Evolutionary conservation across 2,797 vertebrate genomes (phyloP), one percentile per base, ranked within the genome.

Genomic region (Atherinosoma microstoma): DNA sequence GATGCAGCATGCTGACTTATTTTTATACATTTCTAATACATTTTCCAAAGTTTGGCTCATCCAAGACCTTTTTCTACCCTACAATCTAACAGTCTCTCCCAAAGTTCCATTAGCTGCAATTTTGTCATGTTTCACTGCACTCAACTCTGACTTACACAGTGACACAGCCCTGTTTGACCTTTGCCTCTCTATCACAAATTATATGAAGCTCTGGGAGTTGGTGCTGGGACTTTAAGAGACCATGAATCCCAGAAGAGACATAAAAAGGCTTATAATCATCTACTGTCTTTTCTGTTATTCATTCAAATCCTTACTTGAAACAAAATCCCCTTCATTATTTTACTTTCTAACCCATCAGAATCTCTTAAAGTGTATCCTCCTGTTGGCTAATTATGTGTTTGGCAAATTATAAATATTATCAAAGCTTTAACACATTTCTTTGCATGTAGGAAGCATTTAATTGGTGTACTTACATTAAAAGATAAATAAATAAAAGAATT

Each of bases 121-220:
- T 73, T 82, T 36, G 67, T 70, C 56, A 54, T 34, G 40, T 72
- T 22, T 70, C 27, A 40, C 3, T 57, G 27, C 18, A 10, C 42
- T 75, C 32, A 27, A 54, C 35, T 67, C 36, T 83, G 63, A 70
- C n/a, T 1, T 62, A 38, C 1, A 3, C 34, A 60, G 8, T 58
- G 16, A 47, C 70, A 64, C 20, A 56, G 62, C 49, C 62, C 67
- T 24, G 11, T 58, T 56, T 77, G 68, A 80, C 74, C 71, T 79
- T 64, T 78, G 27, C n/a, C 1, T 67, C 58, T 74, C 54, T 29
- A 56, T 76, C 65, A 67, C 22, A 69, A 34, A 72, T 61, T 10
- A 80, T 65, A 3, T 45, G 45, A 30, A 58, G 67, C 57, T 60
- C 35, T 47, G 30, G 36, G 64, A 67, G 30, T 74, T 59, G 18